phyloP scores from a whole-genome alignment of 2,888 invertebrate species.

The Chloroclysta siterata region DNA sequence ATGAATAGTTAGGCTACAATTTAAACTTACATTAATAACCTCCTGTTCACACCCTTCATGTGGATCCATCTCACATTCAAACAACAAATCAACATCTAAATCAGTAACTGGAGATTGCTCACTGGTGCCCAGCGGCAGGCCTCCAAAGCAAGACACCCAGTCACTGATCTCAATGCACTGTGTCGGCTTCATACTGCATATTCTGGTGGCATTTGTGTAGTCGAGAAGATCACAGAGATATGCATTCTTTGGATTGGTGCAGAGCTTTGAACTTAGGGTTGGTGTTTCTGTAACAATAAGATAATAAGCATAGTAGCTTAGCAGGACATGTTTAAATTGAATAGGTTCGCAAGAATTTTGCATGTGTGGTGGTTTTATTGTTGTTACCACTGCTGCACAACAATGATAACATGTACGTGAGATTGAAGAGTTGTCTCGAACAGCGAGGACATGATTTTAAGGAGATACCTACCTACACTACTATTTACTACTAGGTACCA shows the following conservation, averaged over 20 bases:
- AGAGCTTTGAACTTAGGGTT: conserved; percentile 81
- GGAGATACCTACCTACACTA: too few species aligned
- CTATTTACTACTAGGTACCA: too few species aligned
- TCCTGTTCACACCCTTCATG: conserved; percentile 63
- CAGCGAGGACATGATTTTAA: too few species aligned
- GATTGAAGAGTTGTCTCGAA: too few species aligned
- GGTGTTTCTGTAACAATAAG: conserved; percentile 73
- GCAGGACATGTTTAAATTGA: too few species aligned
- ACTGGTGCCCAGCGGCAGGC: conserved; percentile 69
- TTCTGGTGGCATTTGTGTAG: conserved; percentile 76
- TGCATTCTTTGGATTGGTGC: conserved; percentile 83
- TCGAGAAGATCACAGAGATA: conserved; percentile 86
- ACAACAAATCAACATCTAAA: conserved; percentile 71
- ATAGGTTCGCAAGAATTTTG: too few species aligned
- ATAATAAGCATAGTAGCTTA: too few species aligned
- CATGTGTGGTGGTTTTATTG: too few species aligned
- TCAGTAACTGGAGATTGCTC: conserved; percentile 66
- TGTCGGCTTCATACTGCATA: conserved; percentile 79
- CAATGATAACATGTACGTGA: too few species aligned
- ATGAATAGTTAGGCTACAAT: background rate
- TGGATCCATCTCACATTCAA: conserved; percentile 81
- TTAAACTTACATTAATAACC: conserved; percentile 61
- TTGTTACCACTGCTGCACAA: too few species aligned
- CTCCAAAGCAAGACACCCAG: conserved; percentile 76
- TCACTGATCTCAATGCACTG: conserved; percentile 76